Percentiles rank a stretch among this genome's conserved stretches.
Evolutionary conservation across 2,888 invertebrate species (phyloP).

Genomic region (Cactoblastis cactorum): DNA sequence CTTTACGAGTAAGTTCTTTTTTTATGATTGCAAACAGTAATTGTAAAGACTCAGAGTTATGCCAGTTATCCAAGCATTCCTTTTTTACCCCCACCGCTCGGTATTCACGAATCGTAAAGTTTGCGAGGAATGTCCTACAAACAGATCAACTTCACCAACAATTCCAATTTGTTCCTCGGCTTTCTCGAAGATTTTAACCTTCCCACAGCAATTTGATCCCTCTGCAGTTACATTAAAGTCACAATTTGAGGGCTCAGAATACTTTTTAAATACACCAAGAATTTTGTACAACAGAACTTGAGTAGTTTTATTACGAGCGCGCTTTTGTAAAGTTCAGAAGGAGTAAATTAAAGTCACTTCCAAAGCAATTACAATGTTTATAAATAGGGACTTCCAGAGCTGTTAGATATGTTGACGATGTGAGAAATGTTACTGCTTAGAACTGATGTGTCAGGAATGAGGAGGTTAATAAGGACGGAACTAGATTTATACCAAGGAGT

Average conservation of each 20-base stretch:
- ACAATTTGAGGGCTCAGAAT: background rate
- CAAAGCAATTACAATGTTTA: background rate
- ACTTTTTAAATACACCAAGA: background rate
- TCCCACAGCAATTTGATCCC: background rate
- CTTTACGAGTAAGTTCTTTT: no score
- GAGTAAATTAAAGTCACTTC: background rate
- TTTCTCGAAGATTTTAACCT: slow-evolving; percentile 15
- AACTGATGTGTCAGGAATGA: no score
- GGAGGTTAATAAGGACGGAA: no score
- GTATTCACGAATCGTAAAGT: slow-evolving; percentile 29
- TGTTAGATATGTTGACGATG: background rate
- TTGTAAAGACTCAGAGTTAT: slow-evolving; percentile 9
- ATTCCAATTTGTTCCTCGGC: slow-evolving; percentile 50
- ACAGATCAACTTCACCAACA: slow-evolving; percentile 40
- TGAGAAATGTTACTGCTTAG: no score
- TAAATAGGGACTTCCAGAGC: background rate
- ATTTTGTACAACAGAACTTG: slow-evolving; percentile 3
- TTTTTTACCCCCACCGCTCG: slow-evolving; percentile 24
- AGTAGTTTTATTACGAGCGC: slow-evolving; percentile 1
- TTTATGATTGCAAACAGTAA: slow-evolving; percentile 2
- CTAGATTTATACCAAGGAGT: no score
- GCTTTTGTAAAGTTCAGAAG: slow-evolving; percentile 4
- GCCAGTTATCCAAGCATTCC: slow-evolving; percentile 14
- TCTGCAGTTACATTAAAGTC: background rate
- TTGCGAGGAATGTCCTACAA: slow-evolving; percentile 27